Evolutionary conservation across 92 coral and sea anemone species (phyloP).

Genomic region (Scolanthus callimorphus): DNA sequence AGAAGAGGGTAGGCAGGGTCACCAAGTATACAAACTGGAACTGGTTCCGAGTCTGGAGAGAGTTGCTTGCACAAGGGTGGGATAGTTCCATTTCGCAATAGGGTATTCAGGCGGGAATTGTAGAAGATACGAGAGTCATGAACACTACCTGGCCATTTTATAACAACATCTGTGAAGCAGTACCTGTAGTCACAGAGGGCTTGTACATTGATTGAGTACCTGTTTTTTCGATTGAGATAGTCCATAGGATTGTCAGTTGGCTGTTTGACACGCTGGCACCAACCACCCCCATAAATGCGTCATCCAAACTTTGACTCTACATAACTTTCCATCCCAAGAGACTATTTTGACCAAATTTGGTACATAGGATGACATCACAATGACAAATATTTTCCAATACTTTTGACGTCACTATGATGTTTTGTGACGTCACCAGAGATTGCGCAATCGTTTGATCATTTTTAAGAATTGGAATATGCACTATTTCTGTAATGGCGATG

Average conservation of each 20-base stretch:
- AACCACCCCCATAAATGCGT: too few relatives aligned
- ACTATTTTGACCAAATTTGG: too few relatives aligned
- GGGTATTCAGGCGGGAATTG: constrained; percentile 37
- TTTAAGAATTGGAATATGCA: too few relatives aligned
- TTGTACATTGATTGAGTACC: constrained; percentile 32
- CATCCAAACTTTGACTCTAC: too few relatives aligned
- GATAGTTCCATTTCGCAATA: constrained; percentile 27
- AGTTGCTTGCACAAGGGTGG: constrained; percentile 22
- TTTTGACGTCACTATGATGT: too few relatives aligned
- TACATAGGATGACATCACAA: too few relatives aligned
- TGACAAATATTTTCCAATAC: too few relatives aligned
- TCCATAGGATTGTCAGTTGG: constrained; percentile 29
- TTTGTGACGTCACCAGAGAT: too few relatives aligned
- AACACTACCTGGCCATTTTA: constrained; percentile 68
- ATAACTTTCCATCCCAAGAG: too few relatives aligned
- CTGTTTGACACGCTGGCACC: too few relatives aligned
- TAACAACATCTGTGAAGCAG: constrained; percentile 42
- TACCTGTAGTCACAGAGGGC: constrained; percentile 42
- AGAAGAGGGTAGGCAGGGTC: constrained; percentile 52
- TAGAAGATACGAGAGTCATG: constrained; percentile 44
- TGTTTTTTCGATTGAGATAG: constrained; percentile 35
- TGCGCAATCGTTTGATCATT: too few relatives aligned
- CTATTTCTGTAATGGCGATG: too few relatives aligned
- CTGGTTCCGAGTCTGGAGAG: constrained; percentile 14
- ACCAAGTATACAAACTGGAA: constrained; percentile 37